Percentiles rank a stretch among this genome's conserved stretches.
Evolutionary conservation across 2,888 invertebrate species (phyloP).

Genomic region (Steromphala cineraria): DNA sequence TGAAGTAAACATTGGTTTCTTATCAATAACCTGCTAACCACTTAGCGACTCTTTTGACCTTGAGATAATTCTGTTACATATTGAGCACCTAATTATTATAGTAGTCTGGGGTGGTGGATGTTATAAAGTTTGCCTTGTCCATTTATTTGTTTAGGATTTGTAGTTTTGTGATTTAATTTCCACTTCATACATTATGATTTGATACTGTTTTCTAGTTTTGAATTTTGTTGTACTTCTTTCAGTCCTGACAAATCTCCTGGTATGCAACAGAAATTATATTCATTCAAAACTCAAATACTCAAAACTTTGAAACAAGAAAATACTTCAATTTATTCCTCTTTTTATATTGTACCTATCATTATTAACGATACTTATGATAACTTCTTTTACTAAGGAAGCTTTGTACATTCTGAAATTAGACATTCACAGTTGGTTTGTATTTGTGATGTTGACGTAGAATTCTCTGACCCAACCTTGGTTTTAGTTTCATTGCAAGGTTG

Average conservation of each 20-base stretch:
- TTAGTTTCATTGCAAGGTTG: not conserved
- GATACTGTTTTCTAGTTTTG: not conserved
- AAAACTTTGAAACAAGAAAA: too few relatives aligned
- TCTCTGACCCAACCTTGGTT: not conserved
- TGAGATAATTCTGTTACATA: not conserved
- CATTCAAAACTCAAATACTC: too few relatives aligned
- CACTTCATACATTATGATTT: not conserved
- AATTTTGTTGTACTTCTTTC: not conserved
- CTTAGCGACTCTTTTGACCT: not conserved
- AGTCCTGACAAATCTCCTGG: slow-evolving; percentile 19
- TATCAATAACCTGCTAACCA: slow-evolving; percentile 7
- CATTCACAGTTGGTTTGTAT: not conserved
- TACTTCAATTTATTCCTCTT: too few relatives aligned
- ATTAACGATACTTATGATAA: not conserved
- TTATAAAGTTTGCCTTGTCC: not conserved
- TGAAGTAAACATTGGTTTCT: not conserved
- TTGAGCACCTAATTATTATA: not conserved
- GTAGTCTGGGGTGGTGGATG: not conserved
- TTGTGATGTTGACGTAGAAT: not conserved
- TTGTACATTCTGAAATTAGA: not conserved
- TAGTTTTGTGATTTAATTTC: not conserved
- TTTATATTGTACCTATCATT: too few relatives aligned
- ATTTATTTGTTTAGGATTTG: not conserved
- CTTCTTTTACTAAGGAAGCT: not conserved
- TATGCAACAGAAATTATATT: not conserved